Evolutionary conservation across 2,113 vertebrate genomes (phyloP).

Genomic region (Rhea pennata): DNA sequence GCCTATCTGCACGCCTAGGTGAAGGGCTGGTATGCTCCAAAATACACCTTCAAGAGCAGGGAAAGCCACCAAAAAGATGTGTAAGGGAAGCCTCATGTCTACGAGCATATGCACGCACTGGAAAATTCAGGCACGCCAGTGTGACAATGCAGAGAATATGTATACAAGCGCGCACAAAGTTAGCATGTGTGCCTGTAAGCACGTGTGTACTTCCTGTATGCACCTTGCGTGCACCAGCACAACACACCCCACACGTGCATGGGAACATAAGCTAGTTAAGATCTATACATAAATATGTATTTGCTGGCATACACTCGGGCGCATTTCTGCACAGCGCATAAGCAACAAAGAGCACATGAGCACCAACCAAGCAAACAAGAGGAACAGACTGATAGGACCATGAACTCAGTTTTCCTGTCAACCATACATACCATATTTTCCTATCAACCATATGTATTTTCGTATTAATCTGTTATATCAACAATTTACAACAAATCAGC

Average conservation of each 20-base stretch:
- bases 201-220: background rate
- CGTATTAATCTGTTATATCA: background rate
- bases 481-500: constrained; percentile 7
- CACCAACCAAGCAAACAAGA: background rate
- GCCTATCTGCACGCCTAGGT: accelerated
- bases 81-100: background rate
- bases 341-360: background rate
- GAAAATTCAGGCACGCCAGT: accelerated
- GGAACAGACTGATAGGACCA: constrained; percentile 25
- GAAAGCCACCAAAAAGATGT: accelerated
- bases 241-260: accelerated
- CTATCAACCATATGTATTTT: constrained; percentile 2
- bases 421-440: background rate
- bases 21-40: background rate
- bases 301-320: background rate
- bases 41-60: accelerated
- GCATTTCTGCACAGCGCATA: background rate
- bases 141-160: accelerated
- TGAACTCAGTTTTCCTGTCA: background rate
- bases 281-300: background rate
- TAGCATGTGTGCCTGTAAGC: accelerated
- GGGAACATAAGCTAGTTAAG: background rate
- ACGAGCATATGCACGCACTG: accelerated
- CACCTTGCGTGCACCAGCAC: accelerated
- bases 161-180: accelerated